Evolutionary conservation across 2,888 invertebrate genomes (phyloP).

Genomic region (Zygaena filipendulae): DNA sequence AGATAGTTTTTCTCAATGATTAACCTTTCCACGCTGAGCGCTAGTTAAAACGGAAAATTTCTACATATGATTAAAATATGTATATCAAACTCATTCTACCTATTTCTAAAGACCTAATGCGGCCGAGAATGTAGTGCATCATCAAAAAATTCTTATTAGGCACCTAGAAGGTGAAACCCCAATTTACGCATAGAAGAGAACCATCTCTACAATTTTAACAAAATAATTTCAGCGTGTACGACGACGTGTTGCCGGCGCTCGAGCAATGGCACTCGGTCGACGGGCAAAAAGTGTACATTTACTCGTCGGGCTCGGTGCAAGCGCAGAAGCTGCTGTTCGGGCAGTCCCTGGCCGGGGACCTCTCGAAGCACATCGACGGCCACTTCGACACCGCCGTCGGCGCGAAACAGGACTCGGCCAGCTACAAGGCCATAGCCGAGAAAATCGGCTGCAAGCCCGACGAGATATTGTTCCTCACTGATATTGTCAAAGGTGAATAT

Average conservation of each 20-base stretch:
- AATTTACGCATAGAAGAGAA: too few relatives aligned
- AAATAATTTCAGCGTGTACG: constrained; percentile 84
- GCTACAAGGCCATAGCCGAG: constrained; percentile 81
- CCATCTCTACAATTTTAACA: too few relatives aligned
- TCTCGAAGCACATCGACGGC: constrained; percentile 76
- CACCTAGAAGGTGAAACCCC: too few relatives aligned
- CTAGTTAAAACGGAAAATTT: too few relatives aligned
- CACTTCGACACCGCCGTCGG: constrained; percentile 92
- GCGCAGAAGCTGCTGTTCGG: constrained; percentile 90
- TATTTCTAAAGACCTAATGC: too few relatives aligned
- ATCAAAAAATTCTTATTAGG: too few relatives aligned
- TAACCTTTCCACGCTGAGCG: too few relatives aligned
- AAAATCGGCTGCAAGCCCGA: constrained; percentile 72
- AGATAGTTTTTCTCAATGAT: too few relatives aligned
- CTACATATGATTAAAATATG: too few relatives aligned
- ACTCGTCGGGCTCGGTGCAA: constrained; percentile 91
- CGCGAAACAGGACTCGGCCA: constrained; percentile 78
- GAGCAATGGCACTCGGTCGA: constrained; percentile 76
- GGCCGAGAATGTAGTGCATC: too few relatives aligned
- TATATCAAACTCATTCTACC: too few relatives aligned
- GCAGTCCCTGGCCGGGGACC: constrained; percentile 80
- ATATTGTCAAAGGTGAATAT: constrained; percentile 77
- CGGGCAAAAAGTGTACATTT: constrained; percentile 79
- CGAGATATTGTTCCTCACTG: constrained; percentile 87
- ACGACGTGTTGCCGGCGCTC: constrained; percentile 83